Evolutionary conservation across 2,888 invertebrate genomes (phyloP), one percentile per base, ranked within the genome.

Genomic region (Pantelozetes paolii): DNA sequence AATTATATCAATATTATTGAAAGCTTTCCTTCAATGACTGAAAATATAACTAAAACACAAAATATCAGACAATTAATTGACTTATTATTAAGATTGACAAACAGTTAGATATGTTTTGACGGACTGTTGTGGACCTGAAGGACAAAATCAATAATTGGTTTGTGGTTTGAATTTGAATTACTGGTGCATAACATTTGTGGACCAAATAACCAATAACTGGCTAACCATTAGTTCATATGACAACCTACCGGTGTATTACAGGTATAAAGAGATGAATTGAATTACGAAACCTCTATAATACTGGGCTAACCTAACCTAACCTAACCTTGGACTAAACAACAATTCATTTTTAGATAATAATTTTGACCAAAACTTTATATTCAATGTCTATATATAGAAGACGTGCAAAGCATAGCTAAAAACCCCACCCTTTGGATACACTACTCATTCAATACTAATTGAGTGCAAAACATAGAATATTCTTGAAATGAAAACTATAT

Each of bases 371-470:
- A 54, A 26, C 26, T 54, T 54, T 54, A n/a, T n/a, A n/a, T 5
- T 54, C n/a, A 20, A 8, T 26, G 13, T 20, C 13, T 20, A n/a
- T 54, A 23, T 54, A 26, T 36, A 8, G 26, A 23, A 23, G 54
- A 54, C 54, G 54, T 54, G 54, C 54, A 20, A 1, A 23, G 26
- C 26, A 54, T 26, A 5, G 54, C 26, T 54, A 45, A 26, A 18
- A 54, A 54, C 54, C 54, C 54, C 54, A 54, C 54, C 54, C 54
- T 54, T 54, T 54, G 23, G 54, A 54, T 54, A 26, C 54, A 26
- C n/a, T n/a, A n/a, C 54, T 26, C 23, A 23, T 54, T 54, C 54
- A 54, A 54, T 54, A 54, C 54, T 54, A 54, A 54, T 26, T 54
- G 23, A 54, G 54, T 11, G 54, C 54, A 23, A 23, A 54, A 3